Evolutionary conservation across 2,113 vertebrate genomes (phyloP), one percentile per base, ranked within the genome.

Genomic region (Brachyhypopomus occidentalis): DNA sequence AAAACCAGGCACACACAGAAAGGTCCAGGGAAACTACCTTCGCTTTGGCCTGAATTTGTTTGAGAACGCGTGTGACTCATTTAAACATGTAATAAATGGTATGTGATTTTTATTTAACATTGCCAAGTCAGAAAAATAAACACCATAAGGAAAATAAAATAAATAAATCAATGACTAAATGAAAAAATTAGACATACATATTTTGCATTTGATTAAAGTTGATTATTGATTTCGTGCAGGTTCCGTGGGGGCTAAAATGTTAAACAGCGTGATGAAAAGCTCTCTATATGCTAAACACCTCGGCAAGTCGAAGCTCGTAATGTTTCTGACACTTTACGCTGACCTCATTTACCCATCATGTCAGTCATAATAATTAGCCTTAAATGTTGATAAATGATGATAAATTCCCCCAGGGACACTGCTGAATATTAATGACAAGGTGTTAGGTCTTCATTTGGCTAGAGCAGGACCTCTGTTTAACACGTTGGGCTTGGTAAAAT

Each of bases 341-440:
- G 88, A 90, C 88, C 89, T 83, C 9, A 20, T 73, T 80, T 86
- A 90, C 87, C 86, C 83, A 74, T 83, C 84, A 85, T 82, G 82
- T 87, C 86, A 85, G 79, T 63, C 80, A 76, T 86, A 89, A 88
- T 86, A 90, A 88, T 88, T 79, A 86, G 80, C 84, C 86, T 84
- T 90, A 82, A 89, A 86, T 87, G 84, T 88, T 87, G 84, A 87
- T 82, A 85, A 86, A 90, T 72, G 75, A 78, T 79, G 84, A 71
- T 82, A 81, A 81, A 88, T 82, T 83, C 79, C 83, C 76, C 80
- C 75, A 77, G 85, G 74, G 60, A 77, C n/a, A 73, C 38, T 30
- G 30, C 84, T 84, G 85, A 84, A 87, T 87, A 87, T 83, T 87
- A 84, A 87, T 87, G 85, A 80, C 79, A 86, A 84, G 85, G 85